Evolutionary conservation across 2,113 vertebrate species (phyloP), one percentile per base, ranked within the genome.

Genomic region (Semicossyphus pulcher): DNA sequence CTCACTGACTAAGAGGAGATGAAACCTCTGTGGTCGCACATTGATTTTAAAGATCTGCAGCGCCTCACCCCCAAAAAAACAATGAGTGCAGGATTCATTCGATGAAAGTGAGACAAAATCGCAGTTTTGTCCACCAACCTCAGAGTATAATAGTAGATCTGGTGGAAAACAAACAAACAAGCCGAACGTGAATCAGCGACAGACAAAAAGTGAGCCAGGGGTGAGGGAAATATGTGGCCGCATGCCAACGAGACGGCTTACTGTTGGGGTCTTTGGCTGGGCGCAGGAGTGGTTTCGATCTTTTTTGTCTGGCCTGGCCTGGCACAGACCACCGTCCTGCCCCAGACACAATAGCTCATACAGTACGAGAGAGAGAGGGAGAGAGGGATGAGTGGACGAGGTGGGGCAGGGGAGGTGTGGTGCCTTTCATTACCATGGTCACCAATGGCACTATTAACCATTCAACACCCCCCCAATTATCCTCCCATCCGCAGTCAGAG

Each of bases 381-480:
- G 68, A 49, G 54, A 57, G 72, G 62, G 66, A 76, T 45, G 77
- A 83, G 67, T 66, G 78, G 86, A 76, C 61, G 81, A 78, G 81
- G 74, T 78, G 86, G 83, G 83, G 76, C 62, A 71, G 78, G 80
- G 78, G 90, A 76, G 88, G 85, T 86, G 73, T 78, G 86, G 88
- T 72, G 88, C 90, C 82, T 92, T 92, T 92, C 89, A 93, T 94
- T 93, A 87, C 94, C 92, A 94, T 92, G 93, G 91, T 89, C 91
- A 94, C 92, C 92, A 92, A 93, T 88, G 89, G 89, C 90, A 91
- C 88, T 89, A 92, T 93, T 89, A 93, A 93, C 87, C 90, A 94
- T 94, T 91, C 92, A 89, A 91, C 91, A 90, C 91, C 90, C 89
- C 90, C 90, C 85, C 88, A 90, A 91, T 91, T 90, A 92, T 92